Base-by-base conservation (phyloP, 2,113 vertebrate species). In the Oostethus manadensis region DNA sequence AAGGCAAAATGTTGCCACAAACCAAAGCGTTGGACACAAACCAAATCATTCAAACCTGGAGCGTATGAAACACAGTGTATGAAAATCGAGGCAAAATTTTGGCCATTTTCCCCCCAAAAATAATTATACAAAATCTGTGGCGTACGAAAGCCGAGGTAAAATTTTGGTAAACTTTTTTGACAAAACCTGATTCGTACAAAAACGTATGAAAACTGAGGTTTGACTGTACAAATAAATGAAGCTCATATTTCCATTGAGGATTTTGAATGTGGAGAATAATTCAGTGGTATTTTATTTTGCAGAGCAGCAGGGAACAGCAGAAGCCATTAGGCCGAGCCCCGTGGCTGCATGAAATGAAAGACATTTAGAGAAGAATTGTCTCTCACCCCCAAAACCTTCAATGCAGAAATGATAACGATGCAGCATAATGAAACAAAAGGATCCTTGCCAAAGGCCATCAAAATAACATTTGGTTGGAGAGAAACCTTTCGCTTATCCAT, bases 331-430 rank as follows among this genome's bases (percentile, higher is more conserved):
- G 66, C 65, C 55, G 85, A 58, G 82, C 87, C 88, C 88, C 17
- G 75, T 90, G 89, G 88, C 87, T 85, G 80, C 83, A 85, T 73
- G 78, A 85, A 70, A 68, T 79, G 79, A 85, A 84, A 70, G 73
- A 72, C 81, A 88, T 89, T 86, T 86, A 82, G 78, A 87, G 74
- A 86, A 84, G 80, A 78, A 85, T 75, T 78, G 65, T 84, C 80
- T 86, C 66, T 78, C 74, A 83, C 83, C 86, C 33, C 82, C 82
- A 81, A 81, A 90, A 87, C 84, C 84, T 74, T 85, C 88, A 81
- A 80, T 81, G 82, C 82, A 88, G 87, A 89, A 88, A 89, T 86
- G 86, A 89, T 88, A 82, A 80, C 87, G 86, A 86, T 68, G 53
- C 69, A 71, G 75, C 70, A 71, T 89, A 89, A 91, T 91, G 87